A percentile compares a stretch with the other conserved stretches of the same genome.
Evolutionary conservation across 1,140 invertebrate genomes (phyloP).

Genomic region (Maconellicoccus hirsutus): DNA sequence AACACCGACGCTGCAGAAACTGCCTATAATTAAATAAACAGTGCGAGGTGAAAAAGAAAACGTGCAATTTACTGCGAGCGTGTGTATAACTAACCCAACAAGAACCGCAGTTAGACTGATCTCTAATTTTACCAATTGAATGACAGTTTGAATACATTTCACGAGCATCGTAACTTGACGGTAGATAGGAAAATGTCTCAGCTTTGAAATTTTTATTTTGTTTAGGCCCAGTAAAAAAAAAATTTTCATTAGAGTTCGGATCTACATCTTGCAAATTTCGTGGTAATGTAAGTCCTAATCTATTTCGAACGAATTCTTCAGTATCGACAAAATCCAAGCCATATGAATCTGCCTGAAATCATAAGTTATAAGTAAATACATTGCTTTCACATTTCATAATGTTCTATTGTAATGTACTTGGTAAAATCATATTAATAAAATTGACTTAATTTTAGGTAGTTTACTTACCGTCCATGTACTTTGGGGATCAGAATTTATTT

Average conservation of each 20-base stretch:
- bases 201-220: not conserved
- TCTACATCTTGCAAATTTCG: not conserved
- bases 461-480: conserved; percentile 24
- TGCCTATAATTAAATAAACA: no score
- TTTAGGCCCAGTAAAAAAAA: not conserved
- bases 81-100: conserved; percentile 45
- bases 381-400: no score
- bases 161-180: conserved; percentile 54
- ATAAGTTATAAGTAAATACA: no score
- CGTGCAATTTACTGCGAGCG: no score
- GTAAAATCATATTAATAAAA: no score
- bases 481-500: conserved; percentile 6
- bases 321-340: not conserved
- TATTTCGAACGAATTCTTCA: not conserved
- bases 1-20: conserved; percentile 50
- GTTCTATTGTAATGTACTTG: no score
- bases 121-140: conserved; percentile 59
- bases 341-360: not conserved
- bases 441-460: no score
- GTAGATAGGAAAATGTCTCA: not conserved
- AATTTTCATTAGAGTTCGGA: not conserved
- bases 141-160: conserved; percentile 70
- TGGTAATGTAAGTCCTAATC: not conserved
- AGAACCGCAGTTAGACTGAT: conserved; percentile 54
- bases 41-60: no score